These are phyloP conservation scores for Diglossa cyanea DNA, from an alignment of 2,797 vertebrate genomes.

Conservation along the genomic window DNA sequence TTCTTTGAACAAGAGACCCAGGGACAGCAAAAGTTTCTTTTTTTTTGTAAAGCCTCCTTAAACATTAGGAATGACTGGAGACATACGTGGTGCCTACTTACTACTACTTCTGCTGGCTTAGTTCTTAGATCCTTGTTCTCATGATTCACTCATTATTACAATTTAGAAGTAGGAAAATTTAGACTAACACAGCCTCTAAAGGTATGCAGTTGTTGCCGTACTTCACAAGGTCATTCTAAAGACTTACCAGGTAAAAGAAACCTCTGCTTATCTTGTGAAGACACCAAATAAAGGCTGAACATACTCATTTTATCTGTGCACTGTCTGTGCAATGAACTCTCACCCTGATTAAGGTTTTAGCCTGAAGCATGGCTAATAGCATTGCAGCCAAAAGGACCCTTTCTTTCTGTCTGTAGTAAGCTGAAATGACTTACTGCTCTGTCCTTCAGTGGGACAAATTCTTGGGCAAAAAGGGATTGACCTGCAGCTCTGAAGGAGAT, in stretches of 20 bases:
- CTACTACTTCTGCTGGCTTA: neutral
- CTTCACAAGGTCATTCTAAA: neutral
- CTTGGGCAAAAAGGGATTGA: constrained; percentile 42
- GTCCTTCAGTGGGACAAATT: constrained; percentile 36
- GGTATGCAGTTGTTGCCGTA: neutral
- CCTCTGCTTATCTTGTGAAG: neutral
- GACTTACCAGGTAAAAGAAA: neutral
- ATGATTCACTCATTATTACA: neutral
- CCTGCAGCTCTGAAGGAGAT: neutral
- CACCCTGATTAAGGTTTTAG: constrained; percentile 65
- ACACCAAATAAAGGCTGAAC: neutral
- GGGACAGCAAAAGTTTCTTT: neutral
- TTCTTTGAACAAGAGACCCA: neutral
- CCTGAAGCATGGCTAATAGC: constrained; percentile 54
- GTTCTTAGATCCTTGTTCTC: neutral
- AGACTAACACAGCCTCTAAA: neutral
- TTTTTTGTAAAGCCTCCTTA: neutral
- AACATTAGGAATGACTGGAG: neutral
- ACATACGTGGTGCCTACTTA: neutral
- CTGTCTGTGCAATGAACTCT: constrained; percentile 66
- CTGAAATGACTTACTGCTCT: constrained; percentile 36
- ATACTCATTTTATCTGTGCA: constrained; percentile 22
- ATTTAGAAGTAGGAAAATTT: neutral
- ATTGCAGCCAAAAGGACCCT: constrained; percentile 1
- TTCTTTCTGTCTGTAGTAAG: constrained; percentile 24